Evolutionary conservation across 2,888 invertebrate species (phyloP).

Genomic region (Mesochorus sp.): DNA sequence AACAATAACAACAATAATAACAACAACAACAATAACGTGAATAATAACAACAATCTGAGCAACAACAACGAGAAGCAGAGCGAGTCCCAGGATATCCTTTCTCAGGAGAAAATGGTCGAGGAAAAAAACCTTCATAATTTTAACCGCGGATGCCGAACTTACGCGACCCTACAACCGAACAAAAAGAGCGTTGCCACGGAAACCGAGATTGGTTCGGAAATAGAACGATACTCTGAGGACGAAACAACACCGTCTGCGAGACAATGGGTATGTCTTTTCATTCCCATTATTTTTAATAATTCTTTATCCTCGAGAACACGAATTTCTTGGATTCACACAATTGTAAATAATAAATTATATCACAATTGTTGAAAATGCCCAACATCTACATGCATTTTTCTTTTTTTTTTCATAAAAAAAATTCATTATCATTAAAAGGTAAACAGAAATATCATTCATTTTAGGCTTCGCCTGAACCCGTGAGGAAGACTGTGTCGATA

Average conservation of each 20-base stretch:
- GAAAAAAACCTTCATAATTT: conserved; percentile 80
- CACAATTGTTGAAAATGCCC: too few species aligned
- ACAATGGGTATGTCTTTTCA: conserved; percentile 74
- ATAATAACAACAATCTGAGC: conserved; percentile 64
- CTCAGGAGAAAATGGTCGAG: conserved; percentile 78
- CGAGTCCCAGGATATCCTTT: conserved; percentile 79
- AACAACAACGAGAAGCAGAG: conserved; percentile 79
- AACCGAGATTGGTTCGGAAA: conserved; percentile 77
- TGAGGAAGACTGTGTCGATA: conserved; percentile 78
- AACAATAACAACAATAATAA: conserved; percentile 64
- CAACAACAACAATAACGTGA: conserved; percentile 77
- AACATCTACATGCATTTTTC: too few species aligned
- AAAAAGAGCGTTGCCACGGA: conserved; percentile 78
- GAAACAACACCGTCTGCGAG: conserved; percentile 77
- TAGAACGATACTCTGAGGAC: conserved; percentile 80
- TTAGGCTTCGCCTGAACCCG: conserved; percentile 78
- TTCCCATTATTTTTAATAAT: conserved; percentile 11
- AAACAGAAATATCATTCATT: too few species aligned
- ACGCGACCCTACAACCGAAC: conserved; percentile 80
- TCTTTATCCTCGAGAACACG: not conserved
- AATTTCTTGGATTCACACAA: too few species aligned
- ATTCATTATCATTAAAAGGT: too few species aligned
- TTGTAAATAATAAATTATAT: too few species aligned
- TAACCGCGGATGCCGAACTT: conserved; percentile 79
- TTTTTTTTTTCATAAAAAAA: not conserved